These are phyloP conservation scores for Cosmopolites sordidus DNA, from an alignment of 2,888 invertebrate species.

Conservation along the genomic window DNA sequence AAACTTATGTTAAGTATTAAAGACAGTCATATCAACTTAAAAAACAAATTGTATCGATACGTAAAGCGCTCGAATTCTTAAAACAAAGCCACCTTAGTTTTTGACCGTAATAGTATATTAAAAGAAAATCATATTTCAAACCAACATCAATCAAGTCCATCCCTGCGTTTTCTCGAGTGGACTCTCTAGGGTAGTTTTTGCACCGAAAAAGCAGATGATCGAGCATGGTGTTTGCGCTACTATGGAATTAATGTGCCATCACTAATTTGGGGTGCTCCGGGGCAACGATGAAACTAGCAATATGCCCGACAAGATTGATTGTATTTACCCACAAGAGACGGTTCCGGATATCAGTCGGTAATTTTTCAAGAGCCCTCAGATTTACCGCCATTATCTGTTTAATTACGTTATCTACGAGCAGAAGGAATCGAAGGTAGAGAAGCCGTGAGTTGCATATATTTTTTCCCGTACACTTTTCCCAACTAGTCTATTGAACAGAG, in stretches of 20 bases:
- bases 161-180: constrained; percentile 8
- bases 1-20: no score
- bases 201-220: constrained; percentile 38
- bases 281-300: constrained; percentile 39
- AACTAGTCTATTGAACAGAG: no score
- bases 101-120: no score
- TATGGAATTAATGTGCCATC: constrained; percentile 50
- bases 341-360: constrained; percentile 40
- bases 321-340: constrained; percentile 37
- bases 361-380: constrained; percentile 38
- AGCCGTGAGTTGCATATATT: no score
- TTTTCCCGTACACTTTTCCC: no score
- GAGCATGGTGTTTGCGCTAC: constrained; percentile 46
- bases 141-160: constrained; percentile 6
- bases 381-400: constrained; percentile 1
- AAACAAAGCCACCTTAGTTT: no score
- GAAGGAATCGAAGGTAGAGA: not conserved
- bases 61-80: no score
- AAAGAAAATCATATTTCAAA: no score
- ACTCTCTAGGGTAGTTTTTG: constrained; percentile 12
- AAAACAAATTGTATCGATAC: no score
- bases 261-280: constrained; percentile 48
- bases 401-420: not conserved
- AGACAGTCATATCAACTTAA: no score
- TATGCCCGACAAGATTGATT: constrained; percentile 41